These are phyloP conservation scores for Hedya salicella DNA, from an alignment of 2,888 invertebrate genomes.

Conservation along the genomic window DNA sequence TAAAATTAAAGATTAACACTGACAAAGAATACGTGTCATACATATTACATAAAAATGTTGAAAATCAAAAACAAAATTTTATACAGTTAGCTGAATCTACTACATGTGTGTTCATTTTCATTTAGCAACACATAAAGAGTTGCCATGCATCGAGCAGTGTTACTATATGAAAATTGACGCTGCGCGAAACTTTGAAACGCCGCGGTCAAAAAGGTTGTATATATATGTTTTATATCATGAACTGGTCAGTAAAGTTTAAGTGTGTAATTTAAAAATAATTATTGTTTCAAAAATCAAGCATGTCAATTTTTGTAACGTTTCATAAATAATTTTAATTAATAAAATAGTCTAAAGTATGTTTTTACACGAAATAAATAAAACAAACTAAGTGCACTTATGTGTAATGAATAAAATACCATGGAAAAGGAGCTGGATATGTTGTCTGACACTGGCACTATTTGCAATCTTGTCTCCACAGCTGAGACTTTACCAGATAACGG, in stretches of 20 bases:
- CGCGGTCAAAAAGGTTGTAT: not conserved
- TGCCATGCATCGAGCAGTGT: not conserved
- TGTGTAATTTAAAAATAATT: not conserved
- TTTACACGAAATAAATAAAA: conserved; percentile 46
- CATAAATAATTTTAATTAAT: not conserved
- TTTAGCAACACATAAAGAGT: conserved; percentile 8
- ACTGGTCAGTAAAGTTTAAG: conserved; percentile 10
- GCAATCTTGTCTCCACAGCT: conserved; percentile 68
- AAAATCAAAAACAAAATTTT: not conserved
- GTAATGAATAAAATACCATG: conserved; percentile 59
- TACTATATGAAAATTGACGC: not conserved
- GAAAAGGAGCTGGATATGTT: conserved; percentile 74
- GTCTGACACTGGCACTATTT: conserved; percentile 73
- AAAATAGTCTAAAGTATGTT: conserved; percentile 64
- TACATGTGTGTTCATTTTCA: not conserved
- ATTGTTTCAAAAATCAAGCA: conserved; percentile 18
- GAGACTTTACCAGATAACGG: conserved; percentile 71
- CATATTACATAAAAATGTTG: no score
- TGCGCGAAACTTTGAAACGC: conserved; percentile 10
- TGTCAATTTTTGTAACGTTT: conserved; percentile 16
- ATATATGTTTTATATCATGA: not conserved
- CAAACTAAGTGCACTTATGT: conserved; percentile 43
- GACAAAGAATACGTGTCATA: not conserved
- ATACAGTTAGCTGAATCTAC: no score
- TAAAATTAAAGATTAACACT: not conserved